Conservation (phyloP, 2,113 vertebrate genomes). For the Mixornis gularis region DNA sequence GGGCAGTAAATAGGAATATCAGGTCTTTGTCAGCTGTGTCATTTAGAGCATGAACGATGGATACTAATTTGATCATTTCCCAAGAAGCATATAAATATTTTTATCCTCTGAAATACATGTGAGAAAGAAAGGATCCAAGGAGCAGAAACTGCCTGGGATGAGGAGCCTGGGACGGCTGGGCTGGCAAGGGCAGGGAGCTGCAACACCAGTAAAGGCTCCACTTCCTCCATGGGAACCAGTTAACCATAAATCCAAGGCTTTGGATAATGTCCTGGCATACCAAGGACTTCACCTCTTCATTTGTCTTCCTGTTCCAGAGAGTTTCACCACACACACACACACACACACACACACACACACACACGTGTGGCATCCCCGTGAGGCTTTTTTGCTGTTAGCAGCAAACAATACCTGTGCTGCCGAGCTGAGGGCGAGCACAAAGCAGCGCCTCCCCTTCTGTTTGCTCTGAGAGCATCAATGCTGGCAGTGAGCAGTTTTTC, state of each 20-base stretch:
- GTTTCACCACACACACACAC: background rate
- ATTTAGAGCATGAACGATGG: background rate
- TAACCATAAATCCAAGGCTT: background rate
- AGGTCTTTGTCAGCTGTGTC: background rate
- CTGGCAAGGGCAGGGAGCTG: background rate
- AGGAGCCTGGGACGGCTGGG: background rate
- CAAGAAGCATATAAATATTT: background rate
- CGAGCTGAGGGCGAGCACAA: fast-evolving
- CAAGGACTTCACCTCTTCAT: background rate
- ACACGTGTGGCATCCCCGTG: background rate
- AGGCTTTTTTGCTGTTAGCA: background rate
- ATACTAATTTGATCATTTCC: background rate
- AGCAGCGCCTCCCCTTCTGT: background rate
- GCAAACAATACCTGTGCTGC: background rate
- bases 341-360: background rate
- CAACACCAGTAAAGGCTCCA: background rate
- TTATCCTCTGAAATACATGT: background rate
- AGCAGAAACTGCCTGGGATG: background rate
- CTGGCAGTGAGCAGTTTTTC: background rate
- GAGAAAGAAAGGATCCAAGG: background rate
- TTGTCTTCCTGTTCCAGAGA: background rate
- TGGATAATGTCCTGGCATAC: background rate
- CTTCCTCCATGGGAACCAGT: background rate
- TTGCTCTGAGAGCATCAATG: background rate
- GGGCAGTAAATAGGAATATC: background rate